Evolutionary conservation across 2,888 invertebrate genomes (phyloP).

Genomic region (Archips crataeganus): DNA sequence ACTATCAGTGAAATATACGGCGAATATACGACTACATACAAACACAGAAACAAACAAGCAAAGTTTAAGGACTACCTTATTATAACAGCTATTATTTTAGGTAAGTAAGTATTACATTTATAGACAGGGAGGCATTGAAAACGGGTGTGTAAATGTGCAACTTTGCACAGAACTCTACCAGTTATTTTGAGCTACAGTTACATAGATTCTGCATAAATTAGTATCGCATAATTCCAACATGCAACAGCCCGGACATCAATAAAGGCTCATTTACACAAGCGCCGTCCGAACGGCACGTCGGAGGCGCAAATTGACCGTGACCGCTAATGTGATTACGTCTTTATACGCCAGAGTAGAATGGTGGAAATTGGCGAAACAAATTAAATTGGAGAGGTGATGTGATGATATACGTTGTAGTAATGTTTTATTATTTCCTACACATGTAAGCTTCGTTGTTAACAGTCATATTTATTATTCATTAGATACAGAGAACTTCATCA

Average conservation of each 20-base stretch:
- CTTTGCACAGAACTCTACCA: too few species aligned
- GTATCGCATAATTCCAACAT: constrained; percentile 15
- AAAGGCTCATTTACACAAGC: constrained; percentile 35
- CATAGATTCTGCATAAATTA: neutral
- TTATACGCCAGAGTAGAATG: constrained; percentile 31
- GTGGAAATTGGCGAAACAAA: constrained; percentile 39
- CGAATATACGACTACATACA: too few species aligned
- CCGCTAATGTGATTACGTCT: constrained; percentile 35
- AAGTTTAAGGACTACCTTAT: too few species aligned
- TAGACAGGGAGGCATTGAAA: neutral
- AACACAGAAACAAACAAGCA: too few species aligned
- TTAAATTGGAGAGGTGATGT: constrained; percentile 3
- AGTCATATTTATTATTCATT: too few species aligned
- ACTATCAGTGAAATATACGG: too few species aligned
- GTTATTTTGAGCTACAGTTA: neutral
- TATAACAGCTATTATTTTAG: too few species aligned
- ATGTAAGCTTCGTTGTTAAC: too few species aligned
- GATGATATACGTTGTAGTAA: neutral
- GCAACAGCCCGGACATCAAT: constrained; percentile 12
- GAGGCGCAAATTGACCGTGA: constrained; percentile 34
- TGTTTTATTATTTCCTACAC: too few species aligned
- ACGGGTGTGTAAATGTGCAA: neutral
- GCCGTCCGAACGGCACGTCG: constrained; percentile 1
- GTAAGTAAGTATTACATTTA: too few species aligned
- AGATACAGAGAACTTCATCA: too few species aligned